Evolutionary conservation across 2,113 vertebrate genomes (phyloP), one percentile per base, ranked within the genome.

Genomic region (Vicugna pacos): DNA sequence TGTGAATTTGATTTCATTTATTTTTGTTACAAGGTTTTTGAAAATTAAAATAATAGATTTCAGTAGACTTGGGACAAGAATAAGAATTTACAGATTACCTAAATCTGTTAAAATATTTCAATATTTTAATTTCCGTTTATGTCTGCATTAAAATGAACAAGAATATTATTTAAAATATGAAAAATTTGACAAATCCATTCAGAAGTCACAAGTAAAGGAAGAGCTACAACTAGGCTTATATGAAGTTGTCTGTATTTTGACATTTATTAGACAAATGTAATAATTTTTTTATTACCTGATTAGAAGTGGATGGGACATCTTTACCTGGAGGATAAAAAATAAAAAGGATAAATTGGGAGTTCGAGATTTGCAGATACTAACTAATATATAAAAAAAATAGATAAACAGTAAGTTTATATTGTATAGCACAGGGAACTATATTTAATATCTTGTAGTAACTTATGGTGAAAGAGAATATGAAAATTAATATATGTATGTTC

Each of bases 231-330:
- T 65, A 62, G 3, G 30, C 26, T 82, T 67, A 10, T 67, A 90
- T 72, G 42, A 88, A 81, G 46, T 35, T n/a, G 1, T 62, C n/a
- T n/a, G n/a, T n/a, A 84, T 84, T 82, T 91, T 91, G 54, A 83
- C 22, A 85, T 50, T 84, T 84, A 60, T 75, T 35, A 89, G 13
- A 89, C 35, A 84, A 70, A 86, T 54, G 4, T 58, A 76, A 54
- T 73, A 19, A 52, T 56, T 82, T 65, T 89, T 93, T 30, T 58
- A 54, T 95, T 97, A 97, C 97, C 95, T 96, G 93, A 67, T 95
- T 86, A 79, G 83, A 95, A 62, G 48, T 92, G 10, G 60, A 54
- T 89, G 73, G 65, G 94, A 48, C 32, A 86, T 86, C 96, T 85
- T 95, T 73, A 72, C 62, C 96, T 97, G 28, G 48, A 96, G 12